These are phyloP conservation scores for Drosophila triauraria DNA, from an alignment of 1,140 invertebrate genomes.

Conservation along the genomic window DNA sequence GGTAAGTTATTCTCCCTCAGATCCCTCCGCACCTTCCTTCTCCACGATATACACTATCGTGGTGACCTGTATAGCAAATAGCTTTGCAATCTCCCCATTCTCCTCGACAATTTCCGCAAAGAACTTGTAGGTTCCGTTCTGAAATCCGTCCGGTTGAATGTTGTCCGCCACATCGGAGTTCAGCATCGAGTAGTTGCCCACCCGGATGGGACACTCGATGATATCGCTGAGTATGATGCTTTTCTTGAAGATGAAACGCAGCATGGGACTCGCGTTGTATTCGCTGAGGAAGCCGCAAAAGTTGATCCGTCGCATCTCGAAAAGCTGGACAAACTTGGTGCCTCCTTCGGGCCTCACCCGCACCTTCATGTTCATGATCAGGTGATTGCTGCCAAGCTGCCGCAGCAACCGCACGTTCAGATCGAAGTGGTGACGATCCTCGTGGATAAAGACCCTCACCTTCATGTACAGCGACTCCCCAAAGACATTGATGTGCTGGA, in stretches of 20 bases:
- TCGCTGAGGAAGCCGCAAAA: conserved; percentile 51
- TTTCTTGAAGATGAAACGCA: conserved; percentile 37
- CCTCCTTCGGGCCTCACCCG: conserved; percentile 12
- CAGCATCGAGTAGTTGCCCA: conserved; percentile 39
- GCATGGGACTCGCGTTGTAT: conserved; percentile 27
- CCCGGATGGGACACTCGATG: conserved; percentile 35
- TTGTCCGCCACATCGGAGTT: conserved; percentile 20
- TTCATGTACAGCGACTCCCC: conserved; percentile 36
- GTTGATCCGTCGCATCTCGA: conserved; percentile 37
- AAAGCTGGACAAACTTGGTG: conserved; percentile 10
- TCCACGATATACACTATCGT: conserved; percentile 11
- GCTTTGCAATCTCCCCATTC: conserved; percentile 43
- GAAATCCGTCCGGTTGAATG: conserved; percentile 30
- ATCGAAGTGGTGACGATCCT: conserved; percentile 38
- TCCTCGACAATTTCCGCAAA: conserved; percentile 52
- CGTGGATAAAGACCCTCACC: conserved; percentile 16
- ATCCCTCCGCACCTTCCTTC: neutral
- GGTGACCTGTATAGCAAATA: conserved; percentile 47
- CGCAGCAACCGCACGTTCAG: conserved; percentile 22
- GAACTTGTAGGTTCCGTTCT: conserved; percentile 58
- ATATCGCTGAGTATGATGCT: conserved; percentile 25
- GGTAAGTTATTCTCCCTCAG: neutral
- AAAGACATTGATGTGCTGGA: conserved; percentile 28
- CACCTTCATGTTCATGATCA: conserved; percentile 46
- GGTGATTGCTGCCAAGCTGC: conserved; percentile 46